Conservation (phyloP, 2,113 vertebrate species). For the Steatornis caripensis region DNA sequence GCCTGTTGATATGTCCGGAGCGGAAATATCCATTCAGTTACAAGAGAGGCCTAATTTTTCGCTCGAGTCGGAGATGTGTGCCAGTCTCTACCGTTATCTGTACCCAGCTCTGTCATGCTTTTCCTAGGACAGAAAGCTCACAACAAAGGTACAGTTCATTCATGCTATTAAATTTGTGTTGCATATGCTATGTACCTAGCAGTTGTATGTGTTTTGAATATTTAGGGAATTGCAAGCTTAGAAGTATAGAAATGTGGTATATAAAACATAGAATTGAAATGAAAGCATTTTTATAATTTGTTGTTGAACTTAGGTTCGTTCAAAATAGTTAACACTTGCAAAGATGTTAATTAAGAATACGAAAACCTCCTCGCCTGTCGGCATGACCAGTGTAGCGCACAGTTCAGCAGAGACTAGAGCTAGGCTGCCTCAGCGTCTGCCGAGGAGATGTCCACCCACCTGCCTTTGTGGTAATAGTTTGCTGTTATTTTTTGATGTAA, state of each 20-base stretch:
- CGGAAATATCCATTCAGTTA: neutral
- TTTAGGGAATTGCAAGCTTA: neutral
- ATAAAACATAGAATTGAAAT: neutral
- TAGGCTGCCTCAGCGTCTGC: no score
- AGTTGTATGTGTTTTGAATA: neutral
- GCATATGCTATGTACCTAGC: fast-evolving
- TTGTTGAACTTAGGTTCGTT: neutral
- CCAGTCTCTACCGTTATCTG: neutral
- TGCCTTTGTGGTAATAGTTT: neutral
- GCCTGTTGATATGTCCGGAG: neutral
- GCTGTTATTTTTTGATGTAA: neutral
- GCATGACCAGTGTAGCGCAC: fast-evolving
- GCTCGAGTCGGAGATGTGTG: neutral
- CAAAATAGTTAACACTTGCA: neutral
- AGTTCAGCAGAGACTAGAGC: neutral
- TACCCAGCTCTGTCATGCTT: neutral
- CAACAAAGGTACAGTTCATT: fast-evolving
- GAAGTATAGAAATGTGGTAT: neutral
- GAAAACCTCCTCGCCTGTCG: neutral
- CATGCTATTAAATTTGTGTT: neutral
- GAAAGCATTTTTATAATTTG: neutral
- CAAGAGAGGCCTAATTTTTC: neutral
- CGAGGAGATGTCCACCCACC: no score
- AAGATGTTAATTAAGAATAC: neutral
- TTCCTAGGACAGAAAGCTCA: neutral